Conservation (phyloP, 2,888 invertebrate species). For the Caenorhabditis plicata region DNA sequence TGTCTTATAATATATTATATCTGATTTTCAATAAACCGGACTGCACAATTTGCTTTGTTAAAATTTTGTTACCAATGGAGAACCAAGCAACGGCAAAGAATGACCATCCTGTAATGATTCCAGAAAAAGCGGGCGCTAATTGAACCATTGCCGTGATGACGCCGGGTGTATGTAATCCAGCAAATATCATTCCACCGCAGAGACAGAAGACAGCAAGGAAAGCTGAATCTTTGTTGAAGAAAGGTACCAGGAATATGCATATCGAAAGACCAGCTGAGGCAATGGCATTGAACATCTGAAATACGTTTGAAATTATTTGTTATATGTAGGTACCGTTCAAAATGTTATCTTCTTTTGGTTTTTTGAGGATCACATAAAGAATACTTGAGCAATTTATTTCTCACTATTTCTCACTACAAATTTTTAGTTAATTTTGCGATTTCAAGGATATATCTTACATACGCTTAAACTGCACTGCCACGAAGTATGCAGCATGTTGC, state of each 20-base stretch:
- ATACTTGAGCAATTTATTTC: no score
- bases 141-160: conserved; percentile 62
- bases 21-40: conserved; percentile 39
- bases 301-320: no score
- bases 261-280: conserved; percentile 58
- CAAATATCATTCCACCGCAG: conserved; percentile 61
- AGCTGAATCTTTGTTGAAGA: conserved; percentile 56
- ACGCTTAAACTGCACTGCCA: no score
- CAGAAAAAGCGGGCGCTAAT: conserved; percentile 61
- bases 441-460: no score
- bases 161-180: conserved; percentile 61
- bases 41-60: conserved; percentile 62
- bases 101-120: conserved; percentile 60
- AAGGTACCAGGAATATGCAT: conserved; percentile 56
- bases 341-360: no score
- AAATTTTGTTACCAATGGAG: conserved; percentile 59
- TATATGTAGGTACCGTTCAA: not conserved
- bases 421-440: no score
- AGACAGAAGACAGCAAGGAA: conserved; percentile 54
- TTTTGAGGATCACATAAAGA: no score
- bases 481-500: no score
- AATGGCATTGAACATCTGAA: conserved; percentile 56
- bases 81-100: conserved; percentile 56
- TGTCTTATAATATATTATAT: not conserved
- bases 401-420: no score